A percentile compares a stretch with the other conserved stretches of the same genome.
These are phyloP conservation scores for Taphrorychus bicolor DNA, from an alignment of 2,888 invertebrate genomes.

Conservation along the genomic window DNA sequence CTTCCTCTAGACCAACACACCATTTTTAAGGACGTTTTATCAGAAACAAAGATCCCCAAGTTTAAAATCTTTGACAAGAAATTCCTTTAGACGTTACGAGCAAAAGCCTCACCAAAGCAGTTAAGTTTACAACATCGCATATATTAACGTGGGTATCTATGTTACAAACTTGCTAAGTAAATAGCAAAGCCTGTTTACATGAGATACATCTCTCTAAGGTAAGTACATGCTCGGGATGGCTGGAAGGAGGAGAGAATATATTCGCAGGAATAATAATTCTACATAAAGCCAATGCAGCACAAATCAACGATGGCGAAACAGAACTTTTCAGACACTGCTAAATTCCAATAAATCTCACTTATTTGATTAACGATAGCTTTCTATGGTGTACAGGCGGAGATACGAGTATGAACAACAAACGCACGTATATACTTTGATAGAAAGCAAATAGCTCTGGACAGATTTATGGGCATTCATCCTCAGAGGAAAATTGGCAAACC, in stretches of 20 bases:
- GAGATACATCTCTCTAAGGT: no score
- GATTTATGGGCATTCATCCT: slow-evolving; percentile 1
- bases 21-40: no score
- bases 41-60: no score
- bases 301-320: no score
- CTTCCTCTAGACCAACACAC: no score
- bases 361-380: not conserved
- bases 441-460: not conserved
- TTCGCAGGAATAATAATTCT: no score
- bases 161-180: not conserved
- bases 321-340: not conserved
- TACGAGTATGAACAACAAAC: not conserved
- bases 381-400: not conserved
- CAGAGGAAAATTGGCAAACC: not conserved
- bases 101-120: no score
- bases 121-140: not conserved
- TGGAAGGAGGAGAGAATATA: no score
- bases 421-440: slow-evolving; percentile 1
- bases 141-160: not conserved
- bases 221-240: no score
- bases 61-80: no score
- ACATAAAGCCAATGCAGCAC: no score
- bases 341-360: not conserved
- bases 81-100: no score
- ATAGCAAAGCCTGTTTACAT: not conserved